A percentile compares a stretch with the other conserved stretches of the same genome.
Evolutionary conservation across 2,113 vertebrate genomes (phyloP).

Genomic region (Tetrao urogallus): DNA sequence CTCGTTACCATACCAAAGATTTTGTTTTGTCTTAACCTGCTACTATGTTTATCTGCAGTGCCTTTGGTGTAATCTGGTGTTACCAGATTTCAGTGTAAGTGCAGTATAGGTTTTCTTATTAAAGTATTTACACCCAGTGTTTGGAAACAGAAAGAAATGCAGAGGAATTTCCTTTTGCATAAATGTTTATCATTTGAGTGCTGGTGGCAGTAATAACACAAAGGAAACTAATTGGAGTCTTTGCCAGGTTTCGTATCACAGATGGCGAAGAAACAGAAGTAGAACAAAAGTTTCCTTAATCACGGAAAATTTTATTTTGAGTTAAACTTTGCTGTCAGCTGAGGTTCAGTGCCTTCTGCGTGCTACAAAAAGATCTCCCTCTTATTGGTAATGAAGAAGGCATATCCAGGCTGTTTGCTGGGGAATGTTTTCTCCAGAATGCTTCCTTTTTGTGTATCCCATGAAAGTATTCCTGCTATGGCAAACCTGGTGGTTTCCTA

Average conservation of each 20-base stretch:
- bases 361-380: neutral
- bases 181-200: slow-evolving; percentile 34
- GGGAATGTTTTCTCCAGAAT: neutral
- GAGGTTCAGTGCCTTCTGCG: slow-evolving; percentile 27
- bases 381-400: neutral
- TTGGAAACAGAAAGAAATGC: neutral
- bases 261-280: slow-evolving; percentile 62
- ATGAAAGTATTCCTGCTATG: neutral
- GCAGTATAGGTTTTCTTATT: neutral
- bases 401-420: neutral
- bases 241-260: slow-evolving; percentile 59
- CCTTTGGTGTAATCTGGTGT: neutral
- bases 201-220: slow-evolving; percentile 59
- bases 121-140: neutral
- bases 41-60: neutral
- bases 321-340: slow-evolving; percentile 42
- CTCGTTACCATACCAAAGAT: neutral
- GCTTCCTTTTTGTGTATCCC: neutral
- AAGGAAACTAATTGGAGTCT: slow-evolving; percentile 43
- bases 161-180: slow-evolving; percentile 47
- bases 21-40: neutral
- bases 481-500: neutral
- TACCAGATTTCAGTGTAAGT: neutral
- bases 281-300: slow-evolving; percentile 69
- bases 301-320: slow-evolving; percentile 25